These are phyloP conservation scores for Drosophila rubida DNA, from an alignment of 2,888 invertebrate genomes.

Conservation along the genomic window DNA sequence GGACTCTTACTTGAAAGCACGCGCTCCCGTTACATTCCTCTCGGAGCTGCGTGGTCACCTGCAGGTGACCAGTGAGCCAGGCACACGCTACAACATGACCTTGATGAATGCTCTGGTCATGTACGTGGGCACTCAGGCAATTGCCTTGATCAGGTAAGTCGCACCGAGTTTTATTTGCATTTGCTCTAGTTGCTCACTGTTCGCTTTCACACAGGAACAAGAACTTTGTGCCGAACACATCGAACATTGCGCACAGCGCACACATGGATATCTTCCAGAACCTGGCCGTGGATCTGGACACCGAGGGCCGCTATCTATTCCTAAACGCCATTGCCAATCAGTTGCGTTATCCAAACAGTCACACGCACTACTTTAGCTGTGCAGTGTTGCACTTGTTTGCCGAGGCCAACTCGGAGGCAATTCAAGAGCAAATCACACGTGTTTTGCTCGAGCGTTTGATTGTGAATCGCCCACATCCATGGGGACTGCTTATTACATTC, in stretches of 20 bases:
- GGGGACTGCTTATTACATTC: slow-evolving; percentile 99
- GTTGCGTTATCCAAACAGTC: slow-evolving; percentile 99
- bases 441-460: slow-evolving; percentile 98
- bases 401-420: slow-evolving; percentile 98
- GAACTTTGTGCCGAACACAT: slow-evolving; percentile 96
- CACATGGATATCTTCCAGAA: slow-evolving; percentile 99
- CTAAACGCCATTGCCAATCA: slow-evolving; percentile 99
- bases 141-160: slow-evolving; percentile 89
- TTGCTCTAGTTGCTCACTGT: background rate
- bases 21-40: slow-evolving; percentile 97
- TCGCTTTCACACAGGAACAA: slow-evolving; percentile 88
- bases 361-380: slow-evolving; percentile 99
- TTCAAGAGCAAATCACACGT: slow-evolving; percentile 99
- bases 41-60: slow-evolving; percentile 96
- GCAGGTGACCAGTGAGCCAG: slow-evolving; percentile 95
- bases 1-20: slow-evolving; percentile 97
- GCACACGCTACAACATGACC: slow-evolving; percentile 96
- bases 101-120: slow-evolving; percentile 98
- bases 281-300: slow-evolving; percentile 98
- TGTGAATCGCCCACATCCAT: slow-evolving; percentile 99
- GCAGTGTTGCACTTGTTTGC: slow-evolving; percentile 98
- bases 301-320: slow-evolving; percentile 97
- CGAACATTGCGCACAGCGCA: slow-evolving; percentile 98
- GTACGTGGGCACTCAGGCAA: slow-evolving; percentile 99
- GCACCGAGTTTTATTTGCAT: background rate